These are phyloP conservation scores for Ametastegia equiseti DNA, from an alignment of 2,888 invertebrate genomes.

Conservation along the genomic window DNA sequence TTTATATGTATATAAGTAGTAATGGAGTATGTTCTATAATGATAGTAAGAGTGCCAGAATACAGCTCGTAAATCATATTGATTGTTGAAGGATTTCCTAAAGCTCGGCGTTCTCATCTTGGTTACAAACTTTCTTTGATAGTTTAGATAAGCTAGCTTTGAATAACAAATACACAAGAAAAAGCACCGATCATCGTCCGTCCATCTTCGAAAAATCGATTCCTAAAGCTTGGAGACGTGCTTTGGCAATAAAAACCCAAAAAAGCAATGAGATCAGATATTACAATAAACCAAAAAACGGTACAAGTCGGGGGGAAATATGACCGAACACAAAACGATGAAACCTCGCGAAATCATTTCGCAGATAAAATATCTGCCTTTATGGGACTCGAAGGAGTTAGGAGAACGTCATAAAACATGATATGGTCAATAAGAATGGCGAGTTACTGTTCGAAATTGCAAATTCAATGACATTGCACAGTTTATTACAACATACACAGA, in stretches of 20 bases:
- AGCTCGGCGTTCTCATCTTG: neutral
- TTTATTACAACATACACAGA: no score
- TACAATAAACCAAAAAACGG: neutral
- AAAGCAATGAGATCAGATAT: neutral
- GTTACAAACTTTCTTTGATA: slow-evolving; percentile 17
- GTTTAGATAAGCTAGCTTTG: slow-evolving; percentile 13
- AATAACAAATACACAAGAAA: neutral
- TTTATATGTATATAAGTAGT: neutral
- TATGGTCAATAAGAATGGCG: no score
- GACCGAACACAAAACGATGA: no score
- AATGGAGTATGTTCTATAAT: neutral
- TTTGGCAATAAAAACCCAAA: neutral
- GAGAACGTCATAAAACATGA: no score
- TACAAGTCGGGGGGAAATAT: no score
- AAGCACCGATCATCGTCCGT: neutral
- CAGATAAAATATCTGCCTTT: no score
- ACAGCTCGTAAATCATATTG: slow-evolving; percentile 5
- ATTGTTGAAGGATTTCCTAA: neutral
- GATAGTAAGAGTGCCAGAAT: no score
- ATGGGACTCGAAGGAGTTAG: no score
- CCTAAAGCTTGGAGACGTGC: neutral
- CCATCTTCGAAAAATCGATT: neutral
- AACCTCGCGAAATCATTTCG: no score
- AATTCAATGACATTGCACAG: no score
- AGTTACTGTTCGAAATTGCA: no score